A percentile compares a stretch with the other conserved stretches of the same genome.
Conservation (phyloP, 2,888 invertebrate species). For the Apeira syringaria region DNA sequence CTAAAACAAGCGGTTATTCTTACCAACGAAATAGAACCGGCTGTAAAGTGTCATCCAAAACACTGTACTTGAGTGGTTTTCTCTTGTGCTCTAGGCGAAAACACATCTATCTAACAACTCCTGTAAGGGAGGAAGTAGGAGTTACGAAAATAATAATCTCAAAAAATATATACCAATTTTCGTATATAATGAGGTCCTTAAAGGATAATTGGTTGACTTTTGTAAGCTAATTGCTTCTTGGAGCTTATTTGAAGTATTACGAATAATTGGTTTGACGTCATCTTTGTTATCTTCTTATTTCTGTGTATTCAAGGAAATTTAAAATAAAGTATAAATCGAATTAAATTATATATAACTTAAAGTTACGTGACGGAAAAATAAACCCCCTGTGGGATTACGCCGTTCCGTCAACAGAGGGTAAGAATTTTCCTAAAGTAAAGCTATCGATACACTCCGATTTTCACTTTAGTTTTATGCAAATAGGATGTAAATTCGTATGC, state of each 20-base stretch:
- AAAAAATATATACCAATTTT: too few relatives aligned
- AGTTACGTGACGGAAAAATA: constrained; percentile 21
- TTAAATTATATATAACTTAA: constrained; percentile 21
- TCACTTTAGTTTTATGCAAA: constrained; percentile 26
- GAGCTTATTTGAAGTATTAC: not conserved
- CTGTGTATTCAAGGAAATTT: constrained; percentile 3
- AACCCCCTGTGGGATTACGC: constrained; percentile 30
- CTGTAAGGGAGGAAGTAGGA: too few relatives aligned
- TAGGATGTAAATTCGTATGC: constrained; percentile 14
- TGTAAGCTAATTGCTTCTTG: not conserved
- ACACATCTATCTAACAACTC: too few relatives aligned
- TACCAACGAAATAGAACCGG: too few relatives aligned
- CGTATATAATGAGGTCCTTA: too few relatives aligned
- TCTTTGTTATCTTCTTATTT: not conserved
- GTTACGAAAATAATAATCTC: too few relatives aligned
- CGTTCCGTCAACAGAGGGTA: constrained; percentile 54
- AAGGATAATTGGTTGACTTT: too few relatives aligned
- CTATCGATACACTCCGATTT: constrained; percentile 5
- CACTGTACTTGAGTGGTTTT: too few relatives aligned
- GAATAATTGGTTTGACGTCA: not conserved
- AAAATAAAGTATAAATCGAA: constrained; percentile 17
- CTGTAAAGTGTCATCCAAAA: too few relatives aligned
- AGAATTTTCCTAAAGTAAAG: constrained; percentile 1
- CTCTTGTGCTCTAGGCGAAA: too few relatives aligned
- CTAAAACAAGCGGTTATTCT: too few relatives aligned